Conservation (phyloP, 2,113 vertebrate species). For the Etheostoma spectabile region DNA sequence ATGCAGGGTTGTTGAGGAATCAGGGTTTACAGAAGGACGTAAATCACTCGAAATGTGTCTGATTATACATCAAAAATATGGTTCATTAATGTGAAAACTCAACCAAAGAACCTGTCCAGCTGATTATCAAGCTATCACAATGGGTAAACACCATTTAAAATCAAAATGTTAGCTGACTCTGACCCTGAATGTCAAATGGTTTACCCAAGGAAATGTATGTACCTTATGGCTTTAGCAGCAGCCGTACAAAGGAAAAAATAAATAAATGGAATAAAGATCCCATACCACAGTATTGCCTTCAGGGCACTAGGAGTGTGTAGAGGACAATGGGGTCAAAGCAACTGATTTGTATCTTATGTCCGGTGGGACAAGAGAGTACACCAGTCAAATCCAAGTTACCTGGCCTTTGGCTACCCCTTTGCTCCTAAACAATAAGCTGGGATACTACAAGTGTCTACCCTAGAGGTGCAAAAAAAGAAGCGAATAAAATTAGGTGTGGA, state of each 20-base stretch:
- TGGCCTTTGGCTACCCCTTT: conserved; percentile 78
- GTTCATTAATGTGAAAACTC: conserved; percentile 53
- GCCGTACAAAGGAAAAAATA: conserved; percentile 79
- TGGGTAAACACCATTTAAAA: conserved; percentile 78
- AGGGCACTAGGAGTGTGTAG: conserved; percentile 77
- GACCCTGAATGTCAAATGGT: conserved; percentile 57
- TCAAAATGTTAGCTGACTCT: conserved; percentile 70
- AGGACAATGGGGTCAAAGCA: conserved; percentile 85
- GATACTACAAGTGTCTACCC: conserved; percentile 67
- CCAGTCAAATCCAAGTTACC: conserved; percentile 79
- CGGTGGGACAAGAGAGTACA: conserved; percentile 78
- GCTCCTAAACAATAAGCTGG: conserved; percentile 82
- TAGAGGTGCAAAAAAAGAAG: conserved; percentile 51
- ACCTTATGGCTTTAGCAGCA: conserved; percentile 73
- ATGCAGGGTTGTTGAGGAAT: conserved; percentile 46
- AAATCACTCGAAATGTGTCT: conserved; percentile 46
- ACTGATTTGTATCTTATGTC: conserved; percentile 84
- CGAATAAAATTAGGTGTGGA: conserved; percentile 39
- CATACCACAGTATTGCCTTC: conserved; percentile 75
- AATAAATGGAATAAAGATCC: conserved; percentile 78
- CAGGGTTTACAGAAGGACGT: conserved; percentile 57
- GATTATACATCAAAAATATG: conserved; percentile 28
- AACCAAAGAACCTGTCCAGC: conserved; percentile 32
- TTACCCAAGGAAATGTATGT: conserved; percentile 81
- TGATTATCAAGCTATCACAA: conserved; percentile 69